Evolutionary conservation across 2,113 vertebrate species (phyloP).

Genomic region (Periophthalmodon schlosseri): DNA sequence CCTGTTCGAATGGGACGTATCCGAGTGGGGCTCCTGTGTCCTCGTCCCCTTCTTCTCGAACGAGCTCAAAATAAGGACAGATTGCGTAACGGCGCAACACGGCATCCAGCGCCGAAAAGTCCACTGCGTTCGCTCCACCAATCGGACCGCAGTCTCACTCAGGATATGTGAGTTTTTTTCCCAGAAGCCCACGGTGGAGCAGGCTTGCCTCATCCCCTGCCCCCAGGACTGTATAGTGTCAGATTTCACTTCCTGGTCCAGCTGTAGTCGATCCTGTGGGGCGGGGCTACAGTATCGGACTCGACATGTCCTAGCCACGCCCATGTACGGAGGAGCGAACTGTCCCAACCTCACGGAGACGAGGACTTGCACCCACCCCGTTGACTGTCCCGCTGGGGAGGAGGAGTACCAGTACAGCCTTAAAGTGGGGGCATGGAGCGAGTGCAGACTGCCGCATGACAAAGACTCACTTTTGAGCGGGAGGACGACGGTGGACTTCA

Average conservation of each 20-base stretch:
- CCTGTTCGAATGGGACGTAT: slow-evolving; percentile 91
- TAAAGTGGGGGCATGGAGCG: slow-evolving; percentile 86
- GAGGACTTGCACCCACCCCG: slow-evolving; percentile 72
- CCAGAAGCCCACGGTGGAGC: slow-evolving; percentile 81
- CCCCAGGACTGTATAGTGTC: slow-evolving; percentile 92
- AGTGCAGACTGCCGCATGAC: slow-evolving; percentile 80
- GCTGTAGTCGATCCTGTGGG: slow-evolving; percentile 81
- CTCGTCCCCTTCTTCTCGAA: slow-evolving; percentile 68
- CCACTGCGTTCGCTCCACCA: slow-evolving; percentile 84
- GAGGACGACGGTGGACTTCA: slow-evolving; percentile 80
- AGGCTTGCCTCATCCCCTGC: slow-evolving; percentile 93
- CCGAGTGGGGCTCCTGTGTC: slow-evolving; percentile 85
- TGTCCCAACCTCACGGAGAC: slow-evolving; percentile 89
- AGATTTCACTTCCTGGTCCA: slow-evolving; percentile 87
- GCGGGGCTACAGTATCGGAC: slow-evolving; percentile 82
- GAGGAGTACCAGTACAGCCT: slow-evolving; percentile 87
- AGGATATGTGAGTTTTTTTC: slow-evolving; percentile 91
- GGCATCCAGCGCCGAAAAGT: slow-evolving; percentile 86
- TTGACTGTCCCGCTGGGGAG: slow-evolving; percentile 79
- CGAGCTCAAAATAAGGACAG: slow-evolving; percentile 64
- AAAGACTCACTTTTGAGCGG: slow-evolving; percentile 73
- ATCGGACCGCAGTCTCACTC: slow-evolving; percentile 78
- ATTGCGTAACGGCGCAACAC: slow-evolving; percentile 90
- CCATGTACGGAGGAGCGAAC: slow-evolving; percentile 86
- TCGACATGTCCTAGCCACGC: slow-evolving; percentile 81